Evolutionary conservation across 2,888 invertebrate species (phyloP), one percentile per base, ranked within the genome.

Genomic region (Sarcophaga rosellei): DNA sequence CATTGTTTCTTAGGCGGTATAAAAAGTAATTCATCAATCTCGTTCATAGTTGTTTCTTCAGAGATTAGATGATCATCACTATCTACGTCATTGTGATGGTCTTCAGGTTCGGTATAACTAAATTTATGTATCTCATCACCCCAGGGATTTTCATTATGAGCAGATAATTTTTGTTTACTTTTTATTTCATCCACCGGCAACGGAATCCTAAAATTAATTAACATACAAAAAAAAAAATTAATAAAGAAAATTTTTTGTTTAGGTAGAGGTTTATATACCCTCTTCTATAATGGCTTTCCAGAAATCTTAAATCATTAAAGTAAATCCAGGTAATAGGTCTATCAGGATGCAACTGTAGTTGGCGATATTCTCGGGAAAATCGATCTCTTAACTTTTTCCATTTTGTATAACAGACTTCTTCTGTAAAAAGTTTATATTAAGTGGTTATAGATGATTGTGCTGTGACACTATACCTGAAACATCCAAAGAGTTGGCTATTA

Each of bases 311-410:
- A 68, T 92, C 91, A 59, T 89, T 88, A 57, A 90, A 92, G 62
- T 92, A 90, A 2, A 89, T 84, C 92, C 92, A 92, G 1, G 88
- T 90, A 0, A 91, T 89, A 0, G 90, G 88, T n/a, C 85, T 86
- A 2, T 89, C 72, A 12, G 89, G 89, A 72, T 89, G 82, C 4
- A 92, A 88, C 70, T 90, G 90, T 45, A 90, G 87, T 63, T 89
- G 89, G 3, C 91, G 89, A 88, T 90, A 92, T 85, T 92, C 91
- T 4, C 91, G 89, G 0, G 92, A 89, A 81, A 92, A 92, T 10
- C 92, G 90, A 85, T 92, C 91, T 0, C 91, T 88, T 63, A 92
- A 44, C 68, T 91, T 91, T 45, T 92, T 92, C 91, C 91, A 92
- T 35, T 90, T 92, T 47, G 90, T 91, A 44, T 91, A 92, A 70